phyloP scores from a whole-genome alignment of 2,797 vertebrate species.

The Tiaroga cobitis region DNA sequence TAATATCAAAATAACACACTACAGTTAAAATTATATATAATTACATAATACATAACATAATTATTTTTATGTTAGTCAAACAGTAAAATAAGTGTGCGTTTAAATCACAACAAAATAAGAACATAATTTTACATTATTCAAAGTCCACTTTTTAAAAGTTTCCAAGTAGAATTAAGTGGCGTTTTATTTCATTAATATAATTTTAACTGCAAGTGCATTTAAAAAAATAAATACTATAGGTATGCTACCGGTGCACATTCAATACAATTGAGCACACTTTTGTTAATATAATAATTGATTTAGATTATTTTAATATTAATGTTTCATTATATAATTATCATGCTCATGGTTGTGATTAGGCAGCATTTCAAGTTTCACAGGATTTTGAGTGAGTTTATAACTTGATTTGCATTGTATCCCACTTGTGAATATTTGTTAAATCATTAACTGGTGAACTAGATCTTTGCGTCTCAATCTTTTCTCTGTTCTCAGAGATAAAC shows the following conservation, averaged over 20 bases:
- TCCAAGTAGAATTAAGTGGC: background rate
- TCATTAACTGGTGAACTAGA: slow-evolving; percentile 19
- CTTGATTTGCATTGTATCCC: background rate
- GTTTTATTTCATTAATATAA: background rate
- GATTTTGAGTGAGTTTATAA: background rate
- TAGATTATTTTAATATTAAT: background rate
- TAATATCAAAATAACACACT: background rate
- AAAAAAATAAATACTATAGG: no score
- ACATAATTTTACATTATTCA: background rate
- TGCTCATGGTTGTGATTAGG: background rate
- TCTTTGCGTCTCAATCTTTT: background rate
- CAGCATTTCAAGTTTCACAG: background rate
- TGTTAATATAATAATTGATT: background rate
- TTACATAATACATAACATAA: no score
- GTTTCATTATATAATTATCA: background rate
- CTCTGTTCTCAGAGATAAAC: slow-evolving; percentile 6
- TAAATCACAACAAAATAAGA: background rate
- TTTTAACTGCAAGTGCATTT: no score
- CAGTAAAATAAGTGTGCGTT: background rate
- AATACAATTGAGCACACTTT: background rate
- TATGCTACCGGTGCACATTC: background rate
- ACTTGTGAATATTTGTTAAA: background rate
- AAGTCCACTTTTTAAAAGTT: background rate
- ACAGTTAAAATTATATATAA: background rate
- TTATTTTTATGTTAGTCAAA: background rate